These are phyloP conservation scores for Bubo bubo DNA, from an alignment of 2,113 vertebrate genomes.

Conservation along the genomic window DNA sequence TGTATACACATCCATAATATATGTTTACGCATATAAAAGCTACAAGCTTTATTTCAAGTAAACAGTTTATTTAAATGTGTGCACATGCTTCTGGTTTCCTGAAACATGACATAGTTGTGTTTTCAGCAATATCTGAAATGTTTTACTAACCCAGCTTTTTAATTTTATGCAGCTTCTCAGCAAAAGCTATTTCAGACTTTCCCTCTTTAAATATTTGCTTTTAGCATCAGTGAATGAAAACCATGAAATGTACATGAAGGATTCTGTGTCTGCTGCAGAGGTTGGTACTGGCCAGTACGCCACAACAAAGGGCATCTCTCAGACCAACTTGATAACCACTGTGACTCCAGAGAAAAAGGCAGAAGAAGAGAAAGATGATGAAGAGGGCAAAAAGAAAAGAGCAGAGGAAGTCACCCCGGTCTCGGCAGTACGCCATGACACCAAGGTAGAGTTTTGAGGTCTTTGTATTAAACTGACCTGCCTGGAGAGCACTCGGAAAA, in stretches of 20 bases:
- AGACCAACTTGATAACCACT: conserved; percentile 90
- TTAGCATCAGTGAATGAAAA: conserved; percentile 92
- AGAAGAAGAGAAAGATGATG: conserved; percentile 88
- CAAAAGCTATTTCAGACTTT: conserved; percentile 67
- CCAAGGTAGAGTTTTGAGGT: conserved; percentile 84
- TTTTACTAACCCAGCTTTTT: conserved; percentile 60
- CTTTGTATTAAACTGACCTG: background rate
- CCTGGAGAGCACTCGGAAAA: background rate
- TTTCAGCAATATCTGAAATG: conserved; percentile 4
- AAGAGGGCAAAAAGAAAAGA: conserved; percentile 72
- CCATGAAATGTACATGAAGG: conserved; percentile 93
- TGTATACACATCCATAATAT: background rate
- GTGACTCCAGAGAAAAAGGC: conserved; percentile 91
- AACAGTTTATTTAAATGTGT: conserved; percentile 27
- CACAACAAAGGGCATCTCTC: conserved; percentile 87
- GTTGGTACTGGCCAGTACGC: conserved; percentile 91
- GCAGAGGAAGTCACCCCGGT: conserved; percentile 76
- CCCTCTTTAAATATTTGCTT: conserved; percentile 80
- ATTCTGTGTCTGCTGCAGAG: conserved; percentile 88
- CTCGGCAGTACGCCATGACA: conserved; percentile 78
- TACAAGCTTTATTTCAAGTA: conserved; percentile 17
- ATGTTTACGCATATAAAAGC: conserved; percentile 12
- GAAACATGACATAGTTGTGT: background rate
- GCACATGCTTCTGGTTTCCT: conserved; percentile 36
- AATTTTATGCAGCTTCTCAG: conserved; percentile 47